phyloP scores from a whole-genome alignment of 2,113 vertebrate genomes.

The Pseudopipra pipra region DNA sequence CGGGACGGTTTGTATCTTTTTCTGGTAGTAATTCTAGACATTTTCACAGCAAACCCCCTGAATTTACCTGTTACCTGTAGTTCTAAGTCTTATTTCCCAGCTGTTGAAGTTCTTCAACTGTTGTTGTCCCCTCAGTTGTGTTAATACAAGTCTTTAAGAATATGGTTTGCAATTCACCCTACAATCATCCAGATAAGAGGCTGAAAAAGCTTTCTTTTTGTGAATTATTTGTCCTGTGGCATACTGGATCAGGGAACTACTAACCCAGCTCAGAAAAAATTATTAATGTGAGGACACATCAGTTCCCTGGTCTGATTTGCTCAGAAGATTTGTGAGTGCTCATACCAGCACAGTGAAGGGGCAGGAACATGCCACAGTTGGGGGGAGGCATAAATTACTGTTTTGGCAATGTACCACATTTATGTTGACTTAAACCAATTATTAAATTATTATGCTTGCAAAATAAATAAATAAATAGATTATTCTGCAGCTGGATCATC shows the following conservation, averaged over 20 bases:
- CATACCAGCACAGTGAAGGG: neutral
- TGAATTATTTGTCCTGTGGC: neutral
- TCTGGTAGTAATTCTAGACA: neutral
- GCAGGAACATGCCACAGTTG: neutral
- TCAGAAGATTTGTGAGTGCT: neutral
- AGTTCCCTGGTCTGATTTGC: neutral
- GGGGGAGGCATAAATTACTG: neutral
- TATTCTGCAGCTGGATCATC: neutral
- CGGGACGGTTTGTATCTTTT: neutral
- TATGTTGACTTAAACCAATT: neutral
- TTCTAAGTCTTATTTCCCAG: neutral
- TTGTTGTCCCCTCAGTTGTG: neutral
- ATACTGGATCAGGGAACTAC: neutral
- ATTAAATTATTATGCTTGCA: neutral
- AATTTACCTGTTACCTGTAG: neutral
- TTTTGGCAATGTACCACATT: neutral
- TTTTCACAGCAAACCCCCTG: neutral
- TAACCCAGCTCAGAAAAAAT: neutral
- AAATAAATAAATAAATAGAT: neutral
- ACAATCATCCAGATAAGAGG: neutral
- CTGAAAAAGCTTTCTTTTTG: neutral
- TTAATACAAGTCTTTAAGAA: neutral
- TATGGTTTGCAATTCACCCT: neutral
- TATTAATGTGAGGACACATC: neutral
- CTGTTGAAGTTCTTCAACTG: neutral